Conservation (phyloP, 2,888 invertebrate species). For the Strigamia maritima region DNA sequence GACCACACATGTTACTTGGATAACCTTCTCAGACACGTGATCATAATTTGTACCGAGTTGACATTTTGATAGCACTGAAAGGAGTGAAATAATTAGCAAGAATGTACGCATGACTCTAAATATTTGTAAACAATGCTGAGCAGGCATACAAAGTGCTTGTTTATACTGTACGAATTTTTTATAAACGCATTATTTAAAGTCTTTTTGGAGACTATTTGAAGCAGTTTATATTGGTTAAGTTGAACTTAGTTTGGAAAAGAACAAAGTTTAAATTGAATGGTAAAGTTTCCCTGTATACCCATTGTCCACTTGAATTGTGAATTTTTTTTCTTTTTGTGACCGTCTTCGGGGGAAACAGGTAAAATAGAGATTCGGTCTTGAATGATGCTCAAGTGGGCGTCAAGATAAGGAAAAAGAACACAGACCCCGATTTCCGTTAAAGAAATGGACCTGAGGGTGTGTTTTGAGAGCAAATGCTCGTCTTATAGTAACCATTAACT, state of each 20-base stretch:
- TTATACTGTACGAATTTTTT: not conserved
- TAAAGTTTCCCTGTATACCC: slow-evolving; percentile 30
- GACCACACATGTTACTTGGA: slow-evolving; percentile 30
- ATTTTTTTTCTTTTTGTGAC: slow-evolving; percentile 28
- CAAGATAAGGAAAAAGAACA: slow-evolving; percentile 34
- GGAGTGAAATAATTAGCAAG: slow-evolving; percentile 30
- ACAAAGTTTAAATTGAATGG: slow-evolving; percentile 34
- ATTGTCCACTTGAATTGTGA: slow-evolving; percentile 28
- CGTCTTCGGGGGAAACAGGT: slow-evolving; percentile 31
- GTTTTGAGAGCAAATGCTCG: slow-evolving; percentile 31
- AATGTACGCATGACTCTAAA: slow-evolving; percentile 12
- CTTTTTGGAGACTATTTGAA: not conserved
- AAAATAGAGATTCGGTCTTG: slow-evolving; percentile 31
- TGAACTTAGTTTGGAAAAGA: slow-evolving; percentile 18
- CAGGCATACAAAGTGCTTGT: slow-evolving; percentile 19
- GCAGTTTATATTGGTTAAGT: not conserved
- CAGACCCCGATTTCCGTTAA: slow-evolving; percentile 21
- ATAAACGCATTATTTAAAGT: not conserved
- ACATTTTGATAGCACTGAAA: slow-evolving; percentile 18
- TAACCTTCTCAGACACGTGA: slow-evolving; percentile 32
- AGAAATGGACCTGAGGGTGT: slow-evolving; percentile 34
- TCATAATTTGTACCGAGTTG: slow-evolving; percentile 15
- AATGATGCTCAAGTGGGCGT: slow-evolving; percentile 31
- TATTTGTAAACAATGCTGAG: slow-evolving; percentile 21
- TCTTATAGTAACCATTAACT: slow-evolving; percentile 24